Conservation (phyloP, 35 echinoderm and acorn worm species). For the Lytechinus variegatus region DNA sequence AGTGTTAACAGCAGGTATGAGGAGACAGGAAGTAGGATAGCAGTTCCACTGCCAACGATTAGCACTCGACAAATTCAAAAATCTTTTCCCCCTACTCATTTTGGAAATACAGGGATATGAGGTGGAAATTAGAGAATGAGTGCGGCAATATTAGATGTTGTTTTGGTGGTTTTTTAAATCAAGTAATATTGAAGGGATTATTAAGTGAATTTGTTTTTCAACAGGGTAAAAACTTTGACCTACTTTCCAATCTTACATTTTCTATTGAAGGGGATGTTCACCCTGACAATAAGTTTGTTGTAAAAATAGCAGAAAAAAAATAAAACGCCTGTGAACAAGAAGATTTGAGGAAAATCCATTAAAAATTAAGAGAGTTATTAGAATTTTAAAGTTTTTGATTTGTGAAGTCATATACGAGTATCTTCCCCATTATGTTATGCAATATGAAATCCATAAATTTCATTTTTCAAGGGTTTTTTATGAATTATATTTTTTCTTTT, state of each 20-base stretch:
- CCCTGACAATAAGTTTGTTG: too few relatives aligned
- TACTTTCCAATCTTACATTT: neutral
- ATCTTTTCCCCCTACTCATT: neutral
- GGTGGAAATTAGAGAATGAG: constrained; percentile 1
- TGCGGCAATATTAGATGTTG: neutral
- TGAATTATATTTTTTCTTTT: too few relatives aligned
- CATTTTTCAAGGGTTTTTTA: too few relatives aligned
- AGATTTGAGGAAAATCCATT: too few relatives aligned
- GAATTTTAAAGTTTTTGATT: too few relatives aligned
- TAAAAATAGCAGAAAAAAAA: too few relatives aligned
- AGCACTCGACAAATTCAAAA: neutral
- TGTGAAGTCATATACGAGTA: too few relatives aligned
- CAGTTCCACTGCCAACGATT: neutral
- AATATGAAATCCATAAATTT: too few relatives aligned
- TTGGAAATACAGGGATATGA: neutral
- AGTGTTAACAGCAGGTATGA: constrained; percentile 52
- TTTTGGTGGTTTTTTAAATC: neutral
- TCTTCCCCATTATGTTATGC: too few relatives aligned
- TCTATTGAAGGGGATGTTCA: too few relatives aligned
- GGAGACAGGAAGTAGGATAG: constrained; percentile 15
- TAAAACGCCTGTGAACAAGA: too few relatives aligned
- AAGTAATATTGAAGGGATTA: neutral
- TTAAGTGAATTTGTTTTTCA: neutral
- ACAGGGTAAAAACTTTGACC: neutral
- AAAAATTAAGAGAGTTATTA: too few relatives aligned